Evolutionary conservation across 2,888 invertebrate genomes (phyloP), one percentile per base, ranked within the genome.

Genomic region (Cyclophora albipunctata): DNA sequence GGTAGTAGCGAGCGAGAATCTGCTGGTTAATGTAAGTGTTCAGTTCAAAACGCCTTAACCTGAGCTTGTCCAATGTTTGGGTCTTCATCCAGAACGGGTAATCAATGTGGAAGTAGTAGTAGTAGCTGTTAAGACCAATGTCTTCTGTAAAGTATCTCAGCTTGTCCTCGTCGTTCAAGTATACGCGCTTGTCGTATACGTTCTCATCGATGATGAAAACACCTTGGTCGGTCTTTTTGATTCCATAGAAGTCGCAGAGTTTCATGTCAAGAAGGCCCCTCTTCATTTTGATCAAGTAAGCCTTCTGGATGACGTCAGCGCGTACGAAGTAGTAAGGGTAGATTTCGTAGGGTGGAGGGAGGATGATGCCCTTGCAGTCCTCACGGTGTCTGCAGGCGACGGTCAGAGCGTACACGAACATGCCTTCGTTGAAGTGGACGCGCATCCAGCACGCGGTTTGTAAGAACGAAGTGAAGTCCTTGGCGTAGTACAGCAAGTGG

Each of bases 281-380:
- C 67, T 80, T 89, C 86, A 86, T 86, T 62, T 90, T 91, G 51
- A 90, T 72, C 57, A 88, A 53, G 64, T 90, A 89, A 3, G 89
- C 84, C 49, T 86, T 90, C 54, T 90, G 86, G 62, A 94, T 88
- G n/a, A 93, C 91, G 64, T 93, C 92, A 34, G 90, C 84, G 64
- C 92, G 91, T 57, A 93, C 91, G 78, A 91, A 94, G 72, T 89
- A 90, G 81, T 92, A 91, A 0, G 94, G 94, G 58, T 91, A 86
- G 60, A 91, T 85, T 73, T 91, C 91, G 63, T 91, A 91, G 2
- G 89, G 84, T 54, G 91, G 89, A 44, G 91, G 91, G 37, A 91
- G 71, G 35, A 89, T 77, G 49, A 91, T 77, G 37, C 86, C 86
- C 55, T 69, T 83, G 75, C 84, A 85, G 68, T 90, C 90, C 5